These are phyloP conservation scores for Hirtodrosophila alboralis DNA, from an alignment of 2,888 invertebrate genomes.

Conservation along the genomic window DNA sequence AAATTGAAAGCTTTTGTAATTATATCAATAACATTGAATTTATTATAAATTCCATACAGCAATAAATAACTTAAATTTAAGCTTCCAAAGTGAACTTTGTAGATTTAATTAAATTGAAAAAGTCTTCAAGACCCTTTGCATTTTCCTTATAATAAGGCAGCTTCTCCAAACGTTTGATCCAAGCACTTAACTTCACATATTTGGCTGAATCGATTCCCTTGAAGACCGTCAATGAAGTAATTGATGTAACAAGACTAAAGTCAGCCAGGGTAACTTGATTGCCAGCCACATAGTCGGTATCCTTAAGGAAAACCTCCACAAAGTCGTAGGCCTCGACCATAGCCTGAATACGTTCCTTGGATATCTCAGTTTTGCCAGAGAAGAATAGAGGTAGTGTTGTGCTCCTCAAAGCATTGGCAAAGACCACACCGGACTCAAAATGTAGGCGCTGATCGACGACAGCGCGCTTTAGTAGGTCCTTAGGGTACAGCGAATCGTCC, in stretches of 20 bases:
- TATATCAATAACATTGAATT: not conserved
- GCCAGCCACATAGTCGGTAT: slow-evolving; percentile 68
- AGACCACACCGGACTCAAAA: slow-evolving; percentile 51
- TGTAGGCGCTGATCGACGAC: slow-evolving; percentile 64
- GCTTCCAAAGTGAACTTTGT: slow-evolving; percentile 2
- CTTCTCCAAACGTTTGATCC: slow-evolving; percentile 70
- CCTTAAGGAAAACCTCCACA: slow-evolving; percentile 64
- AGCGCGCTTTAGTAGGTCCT: slow-evolving; percentile 65
- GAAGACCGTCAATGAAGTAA: slow-evolving; percentile 60
- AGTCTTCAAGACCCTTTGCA: no score
- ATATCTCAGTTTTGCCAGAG: slow-evolving; percentile 23
- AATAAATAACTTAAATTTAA: no score
- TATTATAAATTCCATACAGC: no score
- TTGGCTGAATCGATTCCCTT: slow-evolving; percentile 57
- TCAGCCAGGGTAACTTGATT: slow-evolving; percentile 76
- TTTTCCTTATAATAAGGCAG: slow-evolving; percentile 76
- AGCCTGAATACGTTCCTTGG: slow-evolving; percentile 33
- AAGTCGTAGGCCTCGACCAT: slow-evolving; percentile 57
- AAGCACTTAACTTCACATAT: slow-evolving; percentile 68
- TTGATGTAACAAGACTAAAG: slow-evolving; percentile 68
- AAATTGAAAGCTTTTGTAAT: no score
- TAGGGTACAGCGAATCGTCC: slow-evolving; percentile 70
- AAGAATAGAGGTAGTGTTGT: slow-evolving; percentile 29
- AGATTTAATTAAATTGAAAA: not conserved
- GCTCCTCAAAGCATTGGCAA: slow-evolving; percentile 26